phyloP scores from a whole-genome alignment of 2,797 vertebrate species.

The Remorina albescens region DNA sequence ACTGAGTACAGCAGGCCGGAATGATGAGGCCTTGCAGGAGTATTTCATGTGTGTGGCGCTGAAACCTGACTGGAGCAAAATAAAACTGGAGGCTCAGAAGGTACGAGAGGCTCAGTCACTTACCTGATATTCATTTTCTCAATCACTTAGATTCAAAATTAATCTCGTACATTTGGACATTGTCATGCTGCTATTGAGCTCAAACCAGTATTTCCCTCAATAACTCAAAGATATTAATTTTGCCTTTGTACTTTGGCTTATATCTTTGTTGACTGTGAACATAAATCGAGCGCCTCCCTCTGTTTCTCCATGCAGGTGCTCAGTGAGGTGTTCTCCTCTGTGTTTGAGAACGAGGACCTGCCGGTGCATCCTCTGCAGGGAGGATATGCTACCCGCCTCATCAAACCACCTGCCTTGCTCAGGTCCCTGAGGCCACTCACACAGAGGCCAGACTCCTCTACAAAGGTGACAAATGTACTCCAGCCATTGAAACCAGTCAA shows the following conservation, averaged over 20 bases:
- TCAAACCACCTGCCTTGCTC: slow-evolving; percentile 85
- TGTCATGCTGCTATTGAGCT: too few species aligned
- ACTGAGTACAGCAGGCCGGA: slow-evolving; percentile 86
- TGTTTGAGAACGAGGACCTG: slow-evolving; percentile 87
- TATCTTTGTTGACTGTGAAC: not conserved
- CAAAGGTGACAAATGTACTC: slow-evolving; percentile 78
- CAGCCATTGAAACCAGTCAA: not conserved
- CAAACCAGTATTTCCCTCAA: too few species aligned
- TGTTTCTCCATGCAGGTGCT: slow-evolving; percentile 84
- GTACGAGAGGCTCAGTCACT: slow-evolving; percentile 65
- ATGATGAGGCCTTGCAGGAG: slow-evolving; percentile 90
- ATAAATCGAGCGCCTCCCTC: not conserved
- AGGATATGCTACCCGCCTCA: slow-evolving; percentile 76
- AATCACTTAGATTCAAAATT: not conserved
- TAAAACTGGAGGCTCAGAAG: slow-evolving; percentile 92
- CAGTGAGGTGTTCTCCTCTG: slow-evolving; percentile 90
- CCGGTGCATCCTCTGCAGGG: slow-evolving; percentile 83
- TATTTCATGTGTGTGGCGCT: slow-evolving; percentile 91
- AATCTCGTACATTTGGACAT: not conserved
- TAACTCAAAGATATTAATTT: too few species aligned
- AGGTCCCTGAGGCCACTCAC: slow-evolving; percentile 74
- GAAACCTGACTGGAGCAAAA: slow-evolving; percentile 89
- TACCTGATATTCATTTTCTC: not conserved
- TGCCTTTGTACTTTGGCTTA: not conserved
- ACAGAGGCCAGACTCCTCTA: slow-evolving; percentile 71